Base-by-base conservation (phyloP, 2,113 vertebrate species). In the Mystacornis crossleyi region DNA sequence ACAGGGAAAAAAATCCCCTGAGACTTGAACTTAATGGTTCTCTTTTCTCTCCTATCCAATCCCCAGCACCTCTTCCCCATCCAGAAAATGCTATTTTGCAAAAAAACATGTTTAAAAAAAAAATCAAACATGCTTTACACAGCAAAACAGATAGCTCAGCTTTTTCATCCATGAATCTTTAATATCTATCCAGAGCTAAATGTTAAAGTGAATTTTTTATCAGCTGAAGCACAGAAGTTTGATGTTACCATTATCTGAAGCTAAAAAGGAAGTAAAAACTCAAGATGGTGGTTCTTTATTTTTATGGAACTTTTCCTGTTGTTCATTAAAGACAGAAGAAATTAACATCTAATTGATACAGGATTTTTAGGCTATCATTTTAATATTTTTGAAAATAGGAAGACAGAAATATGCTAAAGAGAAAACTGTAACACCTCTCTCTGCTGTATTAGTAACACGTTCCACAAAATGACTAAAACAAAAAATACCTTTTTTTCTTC, bases 91-190 rank as follows among this genome's bases (percentile, higher is more conserved):
- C 62, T 25, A 33, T 33, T 85, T 54, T 47, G 47, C 51, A 74
- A 62, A 64, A 55, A 38, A 38, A 11, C 9, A 31, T n/a, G 43
- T 33, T n/a, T n/a, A n/a, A 33, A 58, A 85, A 92, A 54, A 54
- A 75, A 93, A 89, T 72, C 57, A 89, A 84, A 69, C 34, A 34
- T 26, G 43, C 54, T 79, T 83, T 70, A 73, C 88, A 48, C 12
- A 73, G 61, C 55, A 96, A 91, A 96, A 85, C 16, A 67, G 54
- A 64, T 53, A 88, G 90, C 40, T 91, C 86, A 47, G 33, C 42
- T 77, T 75, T 92, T 94, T 36, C 38, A 70, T 60, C 61, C n/a
- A 93, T 67, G 51, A 93, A 95, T 93, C 73, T 94, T 95, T 96
- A 89, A 89, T 81, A 89, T 78, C 48, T 81, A 83, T 21, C 24